These are phyloP conservation scores for Nomada ruficornis DNA, from an alignment of 2,888 invertebrate species.

Conservation along the genomic window DNA sequence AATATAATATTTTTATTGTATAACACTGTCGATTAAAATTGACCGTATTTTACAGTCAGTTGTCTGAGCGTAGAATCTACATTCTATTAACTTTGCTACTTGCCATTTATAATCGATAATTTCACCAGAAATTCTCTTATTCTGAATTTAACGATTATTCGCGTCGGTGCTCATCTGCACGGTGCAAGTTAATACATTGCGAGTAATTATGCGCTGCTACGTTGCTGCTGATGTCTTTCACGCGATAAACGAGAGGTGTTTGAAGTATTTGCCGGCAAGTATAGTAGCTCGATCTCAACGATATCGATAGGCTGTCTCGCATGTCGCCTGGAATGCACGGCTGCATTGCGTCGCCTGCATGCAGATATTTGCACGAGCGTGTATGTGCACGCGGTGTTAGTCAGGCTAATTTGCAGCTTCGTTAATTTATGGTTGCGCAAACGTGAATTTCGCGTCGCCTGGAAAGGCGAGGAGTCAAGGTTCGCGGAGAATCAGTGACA, in stretches of 20 bases:
- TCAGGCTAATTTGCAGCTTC: conserved; percentile 65
- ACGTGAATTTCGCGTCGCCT: conserved; percentile 63
- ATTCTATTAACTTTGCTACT: too few species aligned
- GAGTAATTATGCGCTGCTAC: too few species aligned
- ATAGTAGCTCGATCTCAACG: conserved; percentile 9
- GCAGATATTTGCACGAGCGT: conserved; percentile 62
- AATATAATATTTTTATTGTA: too few species aligned
- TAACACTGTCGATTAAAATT: too few species aligned
- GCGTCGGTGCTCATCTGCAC: too few species aligned
- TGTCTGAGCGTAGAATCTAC: too few species aligned
- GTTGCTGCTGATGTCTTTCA: neutral
- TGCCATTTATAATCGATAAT: too few species aligned
- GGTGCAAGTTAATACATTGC: too few species aligned
- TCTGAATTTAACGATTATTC: too few species aligned
- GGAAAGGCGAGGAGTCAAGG: conserved; percentile 62
- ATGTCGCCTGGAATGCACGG: conserved; percentile 42
- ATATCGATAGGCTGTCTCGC: conserved; percentile 40
- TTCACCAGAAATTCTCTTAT: too few species aligned
- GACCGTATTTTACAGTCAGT: too few species aligned
- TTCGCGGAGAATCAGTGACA: conserved; percentile 57
- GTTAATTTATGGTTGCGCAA: conserved; percentile 66
- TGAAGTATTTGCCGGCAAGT: neutral
- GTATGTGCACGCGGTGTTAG: conserved; percentile 58
- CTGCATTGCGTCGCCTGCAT: conserved; percentile 48
- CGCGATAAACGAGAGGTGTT: too few species aligned